Evolutionary conservation across 2,888 invertebrate species (phyloP).

Genomic region (Temnothorax rugatulus): DNA sequence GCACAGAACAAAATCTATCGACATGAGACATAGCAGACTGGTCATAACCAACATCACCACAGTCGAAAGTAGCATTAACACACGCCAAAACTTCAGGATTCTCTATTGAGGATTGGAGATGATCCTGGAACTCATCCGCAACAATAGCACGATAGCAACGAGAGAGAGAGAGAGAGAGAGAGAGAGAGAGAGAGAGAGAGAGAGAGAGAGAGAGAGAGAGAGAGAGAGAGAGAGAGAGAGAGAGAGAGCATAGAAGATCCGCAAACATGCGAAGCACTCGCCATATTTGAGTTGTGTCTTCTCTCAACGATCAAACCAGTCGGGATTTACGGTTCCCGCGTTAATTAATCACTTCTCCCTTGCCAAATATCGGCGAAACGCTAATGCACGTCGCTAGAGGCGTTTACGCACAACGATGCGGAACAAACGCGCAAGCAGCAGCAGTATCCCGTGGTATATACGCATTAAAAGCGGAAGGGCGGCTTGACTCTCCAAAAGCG

Average conservation of each 20-base stretch:
- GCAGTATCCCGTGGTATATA: neutral
- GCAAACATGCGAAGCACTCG: neutral
- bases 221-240: neutral
- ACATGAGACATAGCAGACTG: too few relatives aligned
- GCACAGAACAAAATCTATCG: too few relatives aligned
- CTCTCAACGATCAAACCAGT: conserved; percentile 1
- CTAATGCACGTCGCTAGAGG: conserved; percentile 22
- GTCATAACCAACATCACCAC: too few relatives aligned
- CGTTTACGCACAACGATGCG: neutral
- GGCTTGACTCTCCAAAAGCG: conserved; percentile 10
- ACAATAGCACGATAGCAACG: too few relatives aligned
- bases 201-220: neutral
- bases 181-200: neutral
- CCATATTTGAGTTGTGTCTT: neutral
- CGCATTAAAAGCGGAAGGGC: conserved; percentile 10
- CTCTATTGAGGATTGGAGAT: too few relatives aligned
- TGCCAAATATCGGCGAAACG: conserved; percentile 33
- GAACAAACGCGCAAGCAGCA: conserved; percentile 1
- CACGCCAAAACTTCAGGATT: too few relatives aligned
- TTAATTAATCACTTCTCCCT: conserved; percentile 45
- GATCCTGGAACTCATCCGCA: too few relatives aligned
- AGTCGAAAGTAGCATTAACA: too few relatives aligned
- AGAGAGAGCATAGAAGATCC: neutral
- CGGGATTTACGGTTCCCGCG: conserved; percentile 1
- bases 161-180: neutral